Conservation (phyloP, 2,797 vertebrate species). For the Antrozous pallidus region DNA sequence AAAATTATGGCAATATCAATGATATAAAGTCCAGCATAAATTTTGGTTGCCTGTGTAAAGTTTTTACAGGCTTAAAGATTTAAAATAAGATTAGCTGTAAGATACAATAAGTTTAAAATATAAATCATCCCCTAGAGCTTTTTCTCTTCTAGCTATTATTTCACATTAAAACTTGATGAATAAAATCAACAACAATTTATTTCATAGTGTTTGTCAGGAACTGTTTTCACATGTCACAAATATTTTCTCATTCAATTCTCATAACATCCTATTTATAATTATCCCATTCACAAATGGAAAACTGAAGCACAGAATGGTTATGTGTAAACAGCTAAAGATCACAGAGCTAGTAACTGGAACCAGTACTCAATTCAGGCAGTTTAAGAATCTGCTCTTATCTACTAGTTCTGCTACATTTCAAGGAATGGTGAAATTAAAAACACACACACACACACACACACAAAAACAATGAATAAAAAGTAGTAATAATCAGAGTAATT, state of each 20-base stretch:
- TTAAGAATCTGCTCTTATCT: neutral
- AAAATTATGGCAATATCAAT: neutral
- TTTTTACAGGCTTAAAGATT: neutral
- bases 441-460: too few relatives aligned
- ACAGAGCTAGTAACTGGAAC: neutral
- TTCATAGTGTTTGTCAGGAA: neutral
- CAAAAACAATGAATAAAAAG: neutral
- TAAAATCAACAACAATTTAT: constrained; percentile 27
- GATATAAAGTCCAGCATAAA: neutral
- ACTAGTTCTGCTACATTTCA: neutral
- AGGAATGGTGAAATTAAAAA: neutral
- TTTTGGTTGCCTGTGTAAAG: neutral
- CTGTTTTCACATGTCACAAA: constrained; percentile 29
- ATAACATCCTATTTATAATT: neutral
- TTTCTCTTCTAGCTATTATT: neutral
- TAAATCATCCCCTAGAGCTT: neutral
- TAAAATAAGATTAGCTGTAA: neutral
- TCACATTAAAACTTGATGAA: neutral
- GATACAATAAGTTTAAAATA: constrained; percentile 1
- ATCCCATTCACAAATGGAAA: neutral
- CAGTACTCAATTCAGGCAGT: neutral
- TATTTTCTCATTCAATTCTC: neutral
- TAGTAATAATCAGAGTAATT: neutral
- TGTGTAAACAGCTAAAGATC: neutral
- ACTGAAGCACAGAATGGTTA: neutral